phyloP scores from a whole-genome alignment of 2,113 vertebrate species.

The Periophthalmus modestus region DNA sequence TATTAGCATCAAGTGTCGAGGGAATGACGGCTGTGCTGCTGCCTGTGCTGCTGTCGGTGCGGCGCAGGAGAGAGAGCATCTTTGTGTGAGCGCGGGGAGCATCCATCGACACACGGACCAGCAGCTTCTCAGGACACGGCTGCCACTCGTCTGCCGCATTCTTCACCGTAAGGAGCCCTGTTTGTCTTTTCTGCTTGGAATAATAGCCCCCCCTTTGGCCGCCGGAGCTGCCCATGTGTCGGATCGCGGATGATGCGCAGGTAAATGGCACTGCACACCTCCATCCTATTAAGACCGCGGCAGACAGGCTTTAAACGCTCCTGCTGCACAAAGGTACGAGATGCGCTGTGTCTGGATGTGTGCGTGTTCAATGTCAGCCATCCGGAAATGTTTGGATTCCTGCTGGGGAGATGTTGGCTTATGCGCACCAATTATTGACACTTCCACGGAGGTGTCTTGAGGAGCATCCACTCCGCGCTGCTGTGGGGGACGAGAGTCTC shows the following conservation, averaged over 20 bases:
- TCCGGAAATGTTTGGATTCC: constrained; percentile 49
- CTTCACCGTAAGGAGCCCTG: constrained; percentile 29
- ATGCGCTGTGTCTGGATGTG: constrained; percentile 19
- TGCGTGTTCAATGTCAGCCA: constrained; percentile 50
- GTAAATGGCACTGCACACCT: constrained; percentile 69
- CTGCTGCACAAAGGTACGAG: constrained; percentile 19
- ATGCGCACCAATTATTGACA: constrained; percentile 43
- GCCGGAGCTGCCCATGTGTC: constrained; percentile 59
- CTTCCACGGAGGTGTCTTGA: constrained; percentile 46
- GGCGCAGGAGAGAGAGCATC: constrained; percentile 68
- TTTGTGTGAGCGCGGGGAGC: constrained; percentile 55
- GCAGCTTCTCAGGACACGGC: constrained; percentile 47
- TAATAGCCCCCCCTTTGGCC: constrained; percentile 41
- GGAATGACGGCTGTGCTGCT: constrained; percentile 51
- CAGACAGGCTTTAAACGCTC: constrained; percentile 30
- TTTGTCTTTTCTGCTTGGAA: constrained; percentile 46
- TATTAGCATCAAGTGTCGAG: constrained; percentile 69
- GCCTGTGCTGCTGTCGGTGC: constrained; percentile 41
- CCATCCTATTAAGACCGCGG: constrained; percentile 37
- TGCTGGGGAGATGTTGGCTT: constrained; percentile 20
- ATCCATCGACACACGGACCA: constrained; percentile 46
- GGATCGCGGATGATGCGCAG: constrained; percentile 71
- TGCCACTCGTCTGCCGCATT: constrained; percentile 46
- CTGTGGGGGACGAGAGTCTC: neutral
- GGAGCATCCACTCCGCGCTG: constrained; percentile 12